Evolutionary conservation across 2,888 invertebrate genomes (phyloP).

Genomic region (Caenorhabditis virilis): DNA sequence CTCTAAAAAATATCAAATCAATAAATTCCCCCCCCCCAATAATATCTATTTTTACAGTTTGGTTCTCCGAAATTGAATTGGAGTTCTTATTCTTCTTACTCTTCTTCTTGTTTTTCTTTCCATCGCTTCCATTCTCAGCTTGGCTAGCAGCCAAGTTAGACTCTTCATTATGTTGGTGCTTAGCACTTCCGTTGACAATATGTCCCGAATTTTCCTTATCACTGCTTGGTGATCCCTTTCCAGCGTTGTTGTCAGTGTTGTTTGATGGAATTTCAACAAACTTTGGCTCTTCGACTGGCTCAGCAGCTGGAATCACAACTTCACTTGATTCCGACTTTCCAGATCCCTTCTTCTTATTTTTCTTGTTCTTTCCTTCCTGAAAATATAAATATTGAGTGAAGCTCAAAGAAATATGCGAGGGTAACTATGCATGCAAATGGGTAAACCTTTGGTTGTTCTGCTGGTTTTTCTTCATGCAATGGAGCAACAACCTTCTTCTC

Average conservation of each 20-base stretch:
- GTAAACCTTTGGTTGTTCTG: no score
- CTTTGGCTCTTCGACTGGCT: conserved; percentile 12
- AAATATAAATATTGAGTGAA: conserved; percentile 1
- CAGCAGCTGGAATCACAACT: conserved; percentile 9
- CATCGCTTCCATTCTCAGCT: conserved; percentile 5
- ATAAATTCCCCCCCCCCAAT: conserved; percentile 11
- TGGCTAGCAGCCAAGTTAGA: conserved; percentile 11
- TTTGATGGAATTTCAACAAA: conserved; percentile 30
- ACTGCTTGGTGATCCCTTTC: conserved; percentile 34
- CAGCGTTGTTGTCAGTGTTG: conserved; percentile 6
- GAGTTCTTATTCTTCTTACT: conserved; percentile 38
- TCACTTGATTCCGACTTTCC: conserved; percentile 32
- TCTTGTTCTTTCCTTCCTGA: conserved; percentile 31
- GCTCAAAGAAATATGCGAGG: neutral
- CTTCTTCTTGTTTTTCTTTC: conserved; percentile 41
- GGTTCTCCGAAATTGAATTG: conserved; percentile 32
- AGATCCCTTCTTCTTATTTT: conserved; percentile 36
- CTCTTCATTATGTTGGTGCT: conserved; percentile 16
- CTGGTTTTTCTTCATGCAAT: conserved; percentile 9
- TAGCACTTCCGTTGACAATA: conserved; percentile 16
- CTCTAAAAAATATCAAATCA: neutral
- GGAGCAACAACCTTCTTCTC: conserved; percentile 31
- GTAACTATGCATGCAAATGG: conserved; percentile 1
- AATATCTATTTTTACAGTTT: no score
- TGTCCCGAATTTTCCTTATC: conserved; percentile 34